Percentiles rank a stretch among this genome's conserved stretches.
These are phyloP conservation scores for Genyomyrus donnyi DNA, from an alignment of 2,113 vertebrate genomes.

Conservation along the genomic window DNA sequence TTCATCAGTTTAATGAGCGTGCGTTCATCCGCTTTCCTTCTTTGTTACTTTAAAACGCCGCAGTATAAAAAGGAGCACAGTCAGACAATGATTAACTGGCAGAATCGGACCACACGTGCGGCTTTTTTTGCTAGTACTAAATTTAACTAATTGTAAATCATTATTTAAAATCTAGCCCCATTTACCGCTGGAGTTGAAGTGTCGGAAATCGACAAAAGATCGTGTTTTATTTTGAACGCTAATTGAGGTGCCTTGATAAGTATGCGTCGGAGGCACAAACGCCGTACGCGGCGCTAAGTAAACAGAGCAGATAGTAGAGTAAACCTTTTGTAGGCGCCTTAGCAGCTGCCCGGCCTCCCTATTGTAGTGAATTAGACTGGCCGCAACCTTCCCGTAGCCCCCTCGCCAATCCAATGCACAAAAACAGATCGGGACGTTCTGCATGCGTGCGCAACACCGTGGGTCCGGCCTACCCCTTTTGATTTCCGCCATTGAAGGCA, in stretches of 20 bases:
- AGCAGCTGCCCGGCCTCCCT: constrained; percentile 77
- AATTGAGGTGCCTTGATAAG: constrained; percentile 67
- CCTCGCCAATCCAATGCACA: constrained; percentile 72
- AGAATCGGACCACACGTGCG: constrained; percentile 4
- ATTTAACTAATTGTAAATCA: constrained; percentile 20
- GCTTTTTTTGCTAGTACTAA: not conserved
- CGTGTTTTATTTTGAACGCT: constrained; percentile 50
- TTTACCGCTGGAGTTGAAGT: constrained; percentile 16
- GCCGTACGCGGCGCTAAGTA: constrained; percentile 71
- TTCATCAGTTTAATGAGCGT: not conserved
- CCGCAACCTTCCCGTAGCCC: constrained; percentile 72
- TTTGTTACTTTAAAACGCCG: not conserved
- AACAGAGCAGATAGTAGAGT: constrained; percentile 76
- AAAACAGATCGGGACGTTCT: constrained; percentile 76
- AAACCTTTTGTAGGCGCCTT: constrained; percentile 70
- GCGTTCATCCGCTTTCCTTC: not conserved
- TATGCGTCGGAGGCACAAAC: constrained; percentile 58
- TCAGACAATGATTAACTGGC: constrained; percentile 9
- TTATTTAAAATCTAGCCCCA: constrained; percentile 12
- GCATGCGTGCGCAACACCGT: constrained; percentile 67
- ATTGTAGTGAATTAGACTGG: constrained; percentile 76
- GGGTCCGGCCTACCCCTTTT: constrained; percentile 60
- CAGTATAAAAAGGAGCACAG: not conserved
- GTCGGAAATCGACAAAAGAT: constrained; percentile 21
- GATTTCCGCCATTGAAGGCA: constrained; percentile 58